Evolutionary conservation across 2,888 invertebrate species (phyloP).

Genomic region (Acholoe squamosa): DNA sequence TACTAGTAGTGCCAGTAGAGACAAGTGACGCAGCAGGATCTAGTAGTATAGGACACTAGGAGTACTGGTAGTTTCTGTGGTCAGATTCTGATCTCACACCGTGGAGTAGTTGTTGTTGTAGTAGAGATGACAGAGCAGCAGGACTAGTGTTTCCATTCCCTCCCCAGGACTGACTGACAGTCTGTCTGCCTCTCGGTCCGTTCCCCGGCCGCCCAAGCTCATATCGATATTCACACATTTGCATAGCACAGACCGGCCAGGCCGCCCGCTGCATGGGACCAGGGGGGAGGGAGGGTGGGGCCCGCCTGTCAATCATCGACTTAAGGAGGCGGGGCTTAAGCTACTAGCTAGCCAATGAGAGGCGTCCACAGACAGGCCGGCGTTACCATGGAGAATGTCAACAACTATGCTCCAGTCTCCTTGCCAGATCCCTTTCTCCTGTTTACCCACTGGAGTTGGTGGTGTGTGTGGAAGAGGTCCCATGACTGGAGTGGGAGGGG

Average conservation of each 20-base stretch:
- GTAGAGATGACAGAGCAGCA: not conserved
- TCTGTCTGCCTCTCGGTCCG: not conserved
- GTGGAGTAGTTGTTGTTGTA: too few species aligned
- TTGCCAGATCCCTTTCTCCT: constrained; percentile 31
- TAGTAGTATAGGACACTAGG: too few species aligned
- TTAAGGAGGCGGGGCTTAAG: constrained; percentile 18
- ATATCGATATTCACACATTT: constrained; percentile 58
- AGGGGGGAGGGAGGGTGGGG: not conserved
- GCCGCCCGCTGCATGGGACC: not conserved
- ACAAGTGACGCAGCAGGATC: too few species aligned
- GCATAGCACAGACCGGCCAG: constrained; percentile 45
- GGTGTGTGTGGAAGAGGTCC: too few species aligned
- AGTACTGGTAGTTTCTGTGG: too few species aligned
- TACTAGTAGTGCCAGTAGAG: too few species aligned
- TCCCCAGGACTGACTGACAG: not conserved
- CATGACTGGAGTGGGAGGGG: not conserved
- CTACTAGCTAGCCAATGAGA: constrained; percentile 12
- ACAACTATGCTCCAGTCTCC: constrained; percentile 15
- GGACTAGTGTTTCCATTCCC: constrained; percentile 13
- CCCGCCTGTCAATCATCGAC: constrained; percentile 1
- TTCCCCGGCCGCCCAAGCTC: not conserved
- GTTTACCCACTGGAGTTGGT: constrained; percentile 20
- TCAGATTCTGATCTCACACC: too few species aligned
- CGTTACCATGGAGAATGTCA: constrained; percentile 60
- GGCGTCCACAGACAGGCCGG: constrained; percentile 35